Evolutionary conservation across 2,888 invertebrate species (phyloP).

Genomic region (Tachystola acroxantha): DNA sequence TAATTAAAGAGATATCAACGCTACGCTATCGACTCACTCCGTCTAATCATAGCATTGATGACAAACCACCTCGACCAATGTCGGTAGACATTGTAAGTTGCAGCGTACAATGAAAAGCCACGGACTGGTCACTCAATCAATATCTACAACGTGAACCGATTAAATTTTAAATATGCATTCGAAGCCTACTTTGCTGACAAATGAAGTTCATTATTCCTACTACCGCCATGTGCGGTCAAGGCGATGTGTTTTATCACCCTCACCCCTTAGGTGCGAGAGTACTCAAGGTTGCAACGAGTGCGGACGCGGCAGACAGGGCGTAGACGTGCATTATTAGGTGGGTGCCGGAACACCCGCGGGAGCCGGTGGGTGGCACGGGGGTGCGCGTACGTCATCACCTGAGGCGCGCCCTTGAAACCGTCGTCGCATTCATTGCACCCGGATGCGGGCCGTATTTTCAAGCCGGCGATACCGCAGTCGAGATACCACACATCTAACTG

Average conservation of each 20-base stretch:
- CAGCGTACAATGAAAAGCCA: no score
- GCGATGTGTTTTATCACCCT: slow-evolving; percentile 7
- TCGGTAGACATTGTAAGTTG: no score
- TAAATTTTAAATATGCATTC: no score
- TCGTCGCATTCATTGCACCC: slow-evolving; percentile 78
- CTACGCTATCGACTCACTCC: slow-evolving; percentile 17
- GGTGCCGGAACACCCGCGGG: slow-evolving; percentile 61
- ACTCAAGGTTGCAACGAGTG: slow-evolving; percentile 74
- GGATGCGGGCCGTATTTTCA: slow-evolving; percentile 69
- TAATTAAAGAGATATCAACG: slow-evolving; percentile 70
- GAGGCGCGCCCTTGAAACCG: slow-evolving; percentile 77
- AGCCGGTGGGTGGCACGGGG: slow-evolving; percentile 46
- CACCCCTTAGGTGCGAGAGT: slow-evolving; percentile 35
- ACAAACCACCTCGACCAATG: no score
- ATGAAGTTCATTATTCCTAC: no score
- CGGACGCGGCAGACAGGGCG: slow-evolving; percentile 74
- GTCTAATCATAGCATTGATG: slow-evolving; percentile 9
- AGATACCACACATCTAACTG: slow-evolving; percentile 42
- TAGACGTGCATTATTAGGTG: slow-evolving; percentile 79
- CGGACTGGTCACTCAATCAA: no score
- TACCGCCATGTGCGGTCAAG: no score
- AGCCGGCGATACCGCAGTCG: slow-evolving; percentile 55
- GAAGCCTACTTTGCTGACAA: no score
- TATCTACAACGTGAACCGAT: no score
- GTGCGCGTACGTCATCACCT: slow-evolving; percentile 76